These are phyloP conservation scores for Toxotes lorentzi DNA, from an alignment of 2,797 vertebrate species.

Conservation along the genomic window DNA sequence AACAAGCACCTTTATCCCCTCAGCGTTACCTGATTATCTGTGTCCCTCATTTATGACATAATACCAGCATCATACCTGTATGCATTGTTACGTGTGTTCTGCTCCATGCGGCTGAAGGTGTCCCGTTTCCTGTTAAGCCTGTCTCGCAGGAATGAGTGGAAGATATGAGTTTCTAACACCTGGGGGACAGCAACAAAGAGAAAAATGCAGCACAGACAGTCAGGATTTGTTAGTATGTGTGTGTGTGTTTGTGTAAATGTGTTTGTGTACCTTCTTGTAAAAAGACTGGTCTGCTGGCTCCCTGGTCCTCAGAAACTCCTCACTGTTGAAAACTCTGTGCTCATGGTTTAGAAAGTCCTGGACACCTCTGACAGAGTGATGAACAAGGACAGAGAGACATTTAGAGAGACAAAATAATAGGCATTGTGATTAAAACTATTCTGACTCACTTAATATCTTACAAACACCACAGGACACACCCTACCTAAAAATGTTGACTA, in stretches of 20 bases:
- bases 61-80: conserved; percentile 87
- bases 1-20: not conserved
- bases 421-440: not conserved
- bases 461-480: not conserved
- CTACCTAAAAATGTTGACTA: conserved; percentile 95
- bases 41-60: conserved; percentile 19
- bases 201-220: not conserved
- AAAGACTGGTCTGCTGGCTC: conserved; percentile 88
- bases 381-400: not conserved
- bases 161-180: conserved; percentile 96
- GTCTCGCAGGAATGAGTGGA: conserved; percentile 95
- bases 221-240: conserved; percentile 1
- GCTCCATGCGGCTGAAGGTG: conserved; percentile 90
- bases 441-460: not conserved
- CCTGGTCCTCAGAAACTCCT: conserved; percentile 94
- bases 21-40: conserved; percentile 7
- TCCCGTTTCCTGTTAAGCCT: conserved; percentile 92
- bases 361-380: conserved; percentile 85
- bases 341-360: conserved; percentile 95
- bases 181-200: conserved; percentile 65
- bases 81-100: conserved; percentile 85
- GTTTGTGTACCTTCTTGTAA: conserved; percentile 89
- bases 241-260: not conserved
- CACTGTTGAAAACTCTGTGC: conserved; percentile 96
- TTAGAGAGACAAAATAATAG: not conserved